phyloP scores from a whole-genome alignment of 2,113 vertebrate genomes.

The pig (Sus scrofa) region DNA sequence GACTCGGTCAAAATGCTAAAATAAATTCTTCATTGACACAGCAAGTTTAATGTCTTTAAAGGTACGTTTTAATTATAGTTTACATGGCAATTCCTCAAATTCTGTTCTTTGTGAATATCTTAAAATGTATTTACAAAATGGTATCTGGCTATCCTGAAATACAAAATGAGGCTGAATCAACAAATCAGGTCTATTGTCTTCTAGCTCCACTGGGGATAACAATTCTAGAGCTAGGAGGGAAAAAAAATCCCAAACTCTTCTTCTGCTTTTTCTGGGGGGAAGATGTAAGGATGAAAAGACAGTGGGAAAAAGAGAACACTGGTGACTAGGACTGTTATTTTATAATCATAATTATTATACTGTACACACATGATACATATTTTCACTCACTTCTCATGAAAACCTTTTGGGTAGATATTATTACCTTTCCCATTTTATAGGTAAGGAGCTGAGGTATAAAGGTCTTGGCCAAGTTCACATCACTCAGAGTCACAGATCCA shows the following conservation, averaged over 20 bases:
- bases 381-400: background rate
- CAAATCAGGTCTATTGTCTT: background rate
- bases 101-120: background rate
- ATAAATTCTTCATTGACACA: conserved; percentile 42
- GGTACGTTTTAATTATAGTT: conserved; percentile 36
- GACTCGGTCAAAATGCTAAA: background rate
- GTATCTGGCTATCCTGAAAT: background rate
- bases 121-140: conserved; percentile 17
- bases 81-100: background rate
- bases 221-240: background rate
- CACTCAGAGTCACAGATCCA: background rate
- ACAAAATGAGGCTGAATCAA: conserved; percentile 40
- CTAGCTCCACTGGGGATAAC: background rate
- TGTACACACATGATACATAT: background rate
- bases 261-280: background rate
- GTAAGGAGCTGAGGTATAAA: background rate
- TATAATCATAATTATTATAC: background rate
- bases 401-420: background rate
- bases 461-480: background rate
- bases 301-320: background rate
- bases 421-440: background rate
- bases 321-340: background rate
- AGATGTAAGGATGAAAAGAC: background rate
- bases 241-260: background rate
- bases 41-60: background rate